These are phyloP conservation scores for Plecotus auritus DNA, from an alignment of 2,113 vertebrate species.

Conservation along the genomic window DNA sequence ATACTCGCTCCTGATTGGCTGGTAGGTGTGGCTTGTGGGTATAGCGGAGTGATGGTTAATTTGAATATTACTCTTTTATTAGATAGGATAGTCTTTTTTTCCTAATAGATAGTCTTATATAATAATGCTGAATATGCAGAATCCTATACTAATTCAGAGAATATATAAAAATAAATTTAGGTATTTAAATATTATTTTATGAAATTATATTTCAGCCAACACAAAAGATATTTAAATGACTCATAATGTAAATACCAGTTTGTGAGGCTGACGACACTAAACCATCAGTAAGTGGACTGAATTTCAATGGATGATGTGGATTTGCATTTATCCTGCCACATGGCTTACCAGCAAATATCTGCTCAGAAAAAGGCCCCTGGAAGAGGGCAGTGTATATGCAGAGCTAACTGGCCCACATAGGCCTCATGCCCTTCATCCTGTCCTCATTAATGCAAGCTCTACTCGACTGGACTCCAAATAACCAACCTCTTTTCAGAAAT, in stretches of 20 bases:
- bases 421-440: not conserved
- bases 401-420: not conserved
- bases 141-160: not conserved
- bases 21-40: no score
- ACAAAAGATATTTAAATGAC: not conserved
- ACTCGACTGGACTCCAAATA: not conserved
- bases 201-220: not conserved
- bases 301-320: not conserved
- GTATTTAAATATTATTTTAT: not conserved
- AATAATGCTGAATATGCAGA: not conserved
- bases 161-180: not conserved
- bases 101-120: no score
- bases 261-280: no score
- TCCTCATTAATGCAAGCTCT: not conserved
- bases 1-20: no score
- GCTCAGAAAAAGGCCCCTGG: not conserved
- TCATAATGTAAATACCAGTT: not conserved
- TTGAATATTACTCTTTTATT: no score
- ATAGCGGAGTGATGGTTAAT: no score
- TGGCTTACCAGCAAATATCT: not conserved
- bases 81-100: no score
- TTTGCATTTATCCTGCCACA: not conserved
- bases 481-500: not conserved
- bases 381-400: not conserved
- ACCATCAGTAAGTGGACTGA: no score